phyloP scores from a whole-genome alignment of 2,888 invertebrate genomes.

The Thecocarcelia acutangulata region DNA sequence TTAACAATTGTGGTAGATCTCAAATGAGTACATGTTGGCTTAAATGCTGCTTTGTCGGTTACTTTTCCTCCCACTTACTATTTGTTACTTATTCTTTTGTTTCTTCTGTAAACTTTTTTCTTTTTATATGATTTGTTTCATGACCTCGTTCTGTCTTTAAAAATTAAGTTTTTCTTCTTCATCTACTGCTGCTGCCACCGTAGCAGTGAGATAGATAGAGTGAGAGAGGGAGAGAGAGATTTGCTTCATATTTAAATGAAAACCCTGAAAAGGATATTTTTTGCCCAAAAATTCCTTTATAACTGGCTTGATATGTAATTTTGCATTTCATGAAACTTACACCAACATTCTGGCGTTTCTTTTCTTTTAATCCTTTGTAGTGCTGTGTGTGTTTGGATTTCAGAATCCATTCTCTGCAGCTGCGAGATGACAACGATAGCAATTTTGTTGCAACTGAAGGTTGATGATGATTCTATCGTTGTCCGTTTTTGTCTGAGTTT shows the following conservation, averaged over 20 bases:
- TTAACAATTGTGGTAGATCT: slow-evolving; percentile 66
- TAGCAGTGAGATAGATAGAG: too few relatives aligned
- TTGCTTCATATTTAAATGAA: slow-evolving; percentile 40
- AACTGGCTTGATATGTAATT: slow-evolving; percentile 46
- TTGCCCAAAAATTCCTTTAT: slow-evolving; percentile 31
- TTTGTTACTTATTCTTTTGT: slow-evolving; percentile 28
- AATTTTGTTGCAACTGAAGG: slow-evolving; percentile 25
- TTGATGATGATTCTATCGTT: slow-evolving; percentile 32
- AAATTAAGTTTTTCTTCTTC: slow-evolving; percentile 61
- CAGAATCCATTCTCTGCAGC: slow-evolving; percentile 40
- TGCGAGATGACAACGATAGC: slow-evolving; percentile 15
- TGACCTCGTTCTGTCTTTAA: slow-evolving; percentile 67
- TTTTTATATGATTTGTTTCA: slow-evolving; percentile 46
- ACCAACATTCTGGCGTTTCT: slow-evolving; percentile 17
- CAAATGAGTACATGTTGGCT: slow-evolving; percentile 50
- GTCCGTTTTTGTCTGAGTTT: slow-evolving; percentile 30
- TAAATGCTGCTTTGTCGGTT: slow-evolving; percentile 19
- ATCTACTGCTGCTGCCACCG: slow-evolving; percentile 45
- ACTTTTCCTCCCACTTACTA: slow-evolving; percentile 24
- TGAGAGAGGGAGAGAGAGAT: too few relatives aligned
- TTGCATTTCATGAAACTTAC: slow-evolving; percentile 57
- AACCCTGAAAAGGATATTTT: slow-evolving; percentile 8
- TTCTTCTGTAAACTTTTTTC: slow-evolving; percentile 20
- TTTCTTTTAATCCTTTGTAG: background rate
- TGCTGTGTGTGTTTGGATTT: background rate